These are phyloP conservation scores for Anomalospiza imberbis DNA, from an alignment of 2,797 vertebrate genomes.

Conservation along the genomic window DNA sequence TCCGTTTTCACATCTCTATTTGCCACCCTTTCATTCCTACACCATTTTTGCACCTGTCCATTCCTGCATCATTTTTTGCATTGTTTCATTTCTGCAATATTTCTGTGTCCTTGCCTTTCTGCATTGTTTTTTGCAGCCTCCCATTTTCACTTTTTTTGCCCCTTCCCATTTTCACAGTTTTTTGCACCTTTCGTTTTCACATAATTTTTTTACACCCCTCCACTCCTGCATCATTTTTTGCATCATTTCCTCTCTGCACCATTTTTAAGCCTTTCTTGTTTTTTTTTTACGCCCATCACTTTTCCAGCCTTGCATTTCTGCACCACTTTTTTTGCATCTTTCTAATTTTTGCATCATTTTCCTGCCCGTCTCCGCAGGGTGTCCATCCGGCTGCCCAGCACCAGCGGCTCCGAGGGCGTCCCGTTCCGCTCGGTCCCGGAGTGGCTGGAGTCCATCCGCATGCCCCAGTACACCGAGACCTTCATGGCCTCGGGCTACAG, in stretches of 20 bases:
- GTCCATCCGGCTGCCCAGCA: constrained; percentile 95
- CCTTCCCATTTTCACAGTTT: neutral
- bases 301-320: neutral
- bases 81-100: neutral
- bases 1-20: too few species aligned
- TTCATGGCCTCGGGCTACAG: constrained; percentile 87
- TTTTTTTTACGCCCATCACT: neutral
- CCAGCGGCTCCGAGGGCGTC: constrained; percentile 86
- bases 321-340: accelerated
- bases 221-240: neutral
- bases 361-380: constrained; percentile 66
- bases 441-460: constrained; percentile 97
- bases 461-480: constrained; percentile 92
- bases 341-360: accelerated
- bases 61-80: neutral
- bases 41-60: neutral
- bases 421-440: constrained; percentile 88
- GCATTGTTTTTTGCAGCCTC: neutral
- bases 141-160: neutral
- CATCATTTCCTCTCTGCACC: accelerated
- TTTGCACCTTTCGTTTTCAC: neutral
- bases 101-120: neutral
- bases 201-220: neutral
- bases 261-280: neutral
- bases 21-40: neutral